Evolutionary conservation across 1,140 invertebrate genomes (phyloP), one percentile per base, ranked within the genome.

Genomic region (Polypedilum pembai): DNA sequence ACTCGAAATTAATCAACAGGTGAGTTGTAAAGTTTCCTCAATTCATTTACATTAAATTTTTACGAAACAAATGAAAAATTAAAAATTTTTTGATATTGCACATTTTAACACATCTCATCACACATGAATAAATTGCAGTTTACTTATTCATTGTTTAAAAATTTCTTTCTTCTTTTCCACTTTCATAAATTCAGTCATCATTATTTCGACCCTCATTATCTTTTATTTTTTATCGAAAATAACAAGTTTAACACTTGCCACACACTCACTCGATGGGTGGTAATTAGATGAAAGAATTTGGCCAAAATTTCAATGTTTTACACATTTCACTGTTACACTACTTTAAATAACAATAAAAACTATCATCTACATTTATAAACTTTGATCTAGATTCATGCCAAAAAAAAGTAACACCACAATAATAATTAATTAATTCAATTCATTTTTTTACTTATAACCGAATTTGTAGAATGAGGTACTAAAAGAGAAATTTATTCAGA

Each of bases 341-440:
- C 5, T 33, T 33, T 33, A 33, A 33, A 33, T 33, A 33, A 33
- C 24, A 33, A 33, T 3, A 33, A 33, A 33, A 33, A 33, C 24
- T 33, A 3, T 33, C 45, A 15, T n/a, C 15, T 56, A 4, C 3
- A 33, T 56, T 56, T 56, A n/a, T 56, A 56, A 56, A 56, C 45
- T 56, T 56, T 56, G 45, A n/a, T 12, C 45, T 56, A 56, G n/a
- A 56, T 56, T 56, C 45, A 56, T n/a, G 24, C 24, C 24, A 33
- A 33, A 33, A 33, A 33, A 33, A 33, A 33, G 24, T 56, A 56
- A 12, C 12, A 12, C 8, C 15, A 45, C 8, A 56, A 56, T n/a
- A 56, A 56, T 56, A 56, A 56, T 56, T 56, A 56, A 56, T 56
- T 56, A 56, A 56, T 56, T 56, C 45, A 56, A 56, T 56, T 56